Evolutionary conservation across 2,113 vertebrate genomes (phyloP).

Genomic region (Apteryx owenii): DNA sequence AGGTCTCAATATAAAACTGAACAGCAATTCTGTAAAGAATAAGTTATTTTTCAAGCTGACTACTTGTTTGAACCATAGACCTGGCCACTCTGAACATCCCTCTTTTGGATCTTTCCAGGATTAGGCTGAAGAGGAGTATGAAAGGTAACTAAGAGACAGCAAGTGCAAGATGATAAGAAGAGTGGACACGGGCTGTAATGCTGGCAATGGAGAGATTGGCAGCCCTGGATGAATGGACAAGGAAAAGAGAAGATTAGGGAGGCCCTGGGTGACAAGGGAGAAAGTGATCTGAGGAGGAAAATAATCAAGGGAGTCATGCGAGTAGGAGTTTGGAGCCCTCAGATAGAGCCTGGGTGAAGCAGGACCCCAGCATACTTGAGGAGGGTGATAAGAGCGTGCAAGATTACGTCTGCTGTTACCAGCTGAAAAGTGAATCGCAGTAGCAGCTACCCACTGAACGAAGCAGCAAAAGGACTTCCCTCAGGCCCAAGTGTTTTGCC

Average conservation of each 20-base stretch:
- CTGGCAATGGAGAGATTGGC: neutral
- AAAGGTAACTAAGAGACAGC: neutral
- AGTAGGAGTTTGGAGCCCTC: neutral
- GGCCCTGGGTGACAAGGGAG: neutral
- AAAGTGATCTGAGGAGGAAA: constrained; percentile 20
- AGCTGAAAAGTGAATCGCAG: neutral
- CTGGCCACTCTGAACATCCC: neutral
- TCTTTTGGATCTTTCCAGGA: neutral
- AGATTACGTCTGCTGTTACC: neutral
- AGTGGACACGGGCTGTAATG: neutral
- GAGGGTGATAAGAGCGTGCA: constrained; percentile 12
- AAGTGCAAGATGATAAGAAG: neutral
- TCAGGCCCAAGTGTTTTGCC: neutral
- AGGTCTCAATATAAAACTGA: neutral
- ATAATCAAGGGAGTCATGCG: neutral
- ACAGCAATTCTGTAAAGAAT: neutral
- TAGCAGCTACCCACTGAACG: neutral
- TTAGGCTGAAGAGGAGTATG: neutral
- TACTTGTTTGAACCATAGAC: neutral
- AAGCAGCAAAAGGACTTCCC: neutral
- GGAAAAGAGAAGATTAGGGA: neutral
- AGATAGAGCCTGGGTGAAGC: neutral
- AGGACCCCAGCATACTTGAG: neutral
- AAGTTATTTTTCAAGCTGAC: neutral
- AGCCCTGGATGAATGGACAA: neutral